These are phyloP conservation scores for Drosophila monieri DNA, from an alignment of 2,888 invertebrate genomes.

Conservation along the genomic window DNA sequence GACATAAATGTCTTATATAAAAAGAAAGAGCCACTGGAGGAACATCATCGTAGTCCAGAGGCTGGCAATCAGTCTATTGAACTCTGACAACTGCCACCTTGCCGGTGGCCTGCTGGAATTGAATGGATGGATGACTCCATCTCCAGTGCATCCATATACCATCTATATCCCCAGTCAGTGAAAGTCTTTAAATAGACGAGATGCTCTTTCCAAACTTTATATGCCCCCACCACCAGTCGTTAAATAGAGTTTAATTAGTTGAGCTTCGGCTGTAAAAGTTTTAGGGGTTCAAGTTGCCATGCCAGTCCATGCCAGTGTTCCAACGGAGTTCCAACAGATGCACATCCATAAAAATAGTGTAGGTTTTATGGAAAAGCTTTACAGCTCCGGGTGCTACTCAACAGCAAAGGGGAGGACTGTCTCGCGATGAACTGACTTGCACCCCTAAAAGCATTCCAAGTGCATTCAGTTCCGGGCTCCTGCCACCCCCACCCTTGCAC, in stretches of 20 bases:
- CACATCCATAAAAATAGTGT: slow-evolving; percentile 11
- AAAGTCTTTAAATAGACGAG: slow-evolving; percentile 9
- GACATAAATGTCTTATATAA: slow-evolving; percentile 18
- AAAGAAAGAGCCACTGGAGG: slow-evolving; percentile 3
- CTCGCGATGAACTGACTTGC: slow-evolving; percentile 5
- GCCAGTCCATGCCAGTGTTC: not conserved
- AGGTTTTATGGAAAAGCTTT: slow-evolving; percentile 24
- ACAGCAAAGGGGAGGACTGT: not conserved
- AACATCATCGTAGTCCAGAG: slow-evolving; percentile 6
- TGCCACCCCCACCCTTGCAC: not conserved
- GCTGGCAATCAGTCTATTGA: slow-evolving; percentile 18
- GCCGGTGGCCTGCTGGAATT: not conserved
- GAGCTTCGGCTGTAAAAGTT: slow-evolving; percentile 17
- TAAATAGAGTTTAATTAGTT: slow-evolving; percentile 33
- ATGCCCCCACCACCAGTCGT: slow-evolving; percentile 5
- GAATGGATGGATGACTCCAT: not conserved
- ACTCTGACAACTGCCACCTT: slow-evolving; percentile 21
- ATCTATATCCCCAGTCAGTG: slow-evolving; percentile 1
- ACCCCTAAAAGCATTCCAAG: slow-evolving; percentile 21
- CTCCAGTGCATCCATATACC: not conserved
- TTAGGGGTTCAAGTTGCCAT: slow-evolving; percentile 22
- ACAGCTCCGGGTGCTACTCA: slow-evolving; percentile 1
- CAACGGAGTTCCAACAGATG: slow-evolving; percentile 9
- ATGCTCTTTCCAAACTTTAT: slow-evolving; percentile 1
- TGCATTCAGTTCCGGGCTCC: slow-evolving; percentile 12